Conservation (phyloP, 2,888 invertebrate species). For the Apodemia hepburni region DNA sequence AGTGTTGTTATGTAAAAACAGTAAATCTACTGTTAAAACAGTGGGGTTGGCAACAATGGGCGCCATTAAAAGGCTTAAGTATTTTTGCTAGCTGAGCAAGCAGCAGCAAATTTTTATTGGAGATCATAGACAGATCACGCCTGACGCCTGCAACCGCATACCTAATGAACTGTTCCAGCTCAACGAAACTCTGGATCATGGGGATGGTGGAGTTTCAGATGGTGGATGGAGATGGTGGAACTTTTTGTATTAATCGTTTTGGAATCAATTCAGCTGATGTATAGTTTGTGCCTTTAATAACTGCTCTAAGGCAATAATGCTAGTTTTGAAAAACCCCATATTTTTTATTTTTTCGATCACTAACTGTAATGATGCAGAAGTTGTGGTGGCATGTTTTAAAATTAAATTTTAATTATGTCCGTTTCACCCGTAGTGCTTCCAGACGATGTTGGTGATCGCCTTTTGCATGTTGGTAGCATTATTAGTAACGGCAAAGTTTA, state of each 20-base stretch:
- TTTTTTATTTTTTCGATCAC: slow-evolving; percentile 10
- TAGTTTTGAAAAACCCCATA: slow-evolving; percentile 14
- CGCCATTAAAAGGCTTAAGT: too few species aligned
- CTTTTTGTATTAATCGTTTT: background rate
- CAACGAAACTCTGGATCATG: too few species aligned
- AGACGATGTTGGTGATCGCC: background rate
- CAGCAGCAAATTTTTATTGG: too few species aligned
- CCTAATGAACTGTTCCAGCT: too few species aligned
- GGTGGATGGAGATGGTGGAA: too few species aligned
- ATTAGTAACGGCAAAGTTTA: slow-evolving; percentile 9
- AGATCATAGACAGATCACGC: too few species aligned
- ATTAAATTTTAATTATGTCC: slow-evolving; percentile 9
- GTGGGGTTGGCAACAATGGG: too few species aligned
- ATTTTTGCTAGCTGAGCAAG: too few species aligned
- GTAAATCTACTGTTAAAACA: too few species aligned
- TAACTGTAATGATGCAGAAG: background rate
- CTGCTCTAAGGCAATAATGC: background rate
- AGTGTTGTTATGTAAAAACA: too few species aligned
- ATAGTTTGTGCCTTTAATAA: background rate
- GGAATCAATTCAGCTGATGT: background rate
- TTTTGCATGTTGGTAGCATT: slow-evolving; percentile 15
- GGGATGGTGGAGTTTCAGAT: background rate
- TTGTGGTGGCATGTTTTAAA: too few species aligned
- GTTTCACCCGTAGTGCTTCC: slow-evolving; percentile 14
- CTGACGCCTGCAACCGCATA: too few species aligned